Conservation (phyloP, 2,113 vertebrate genomes). For the Notarius quadriscutis region DNA sequence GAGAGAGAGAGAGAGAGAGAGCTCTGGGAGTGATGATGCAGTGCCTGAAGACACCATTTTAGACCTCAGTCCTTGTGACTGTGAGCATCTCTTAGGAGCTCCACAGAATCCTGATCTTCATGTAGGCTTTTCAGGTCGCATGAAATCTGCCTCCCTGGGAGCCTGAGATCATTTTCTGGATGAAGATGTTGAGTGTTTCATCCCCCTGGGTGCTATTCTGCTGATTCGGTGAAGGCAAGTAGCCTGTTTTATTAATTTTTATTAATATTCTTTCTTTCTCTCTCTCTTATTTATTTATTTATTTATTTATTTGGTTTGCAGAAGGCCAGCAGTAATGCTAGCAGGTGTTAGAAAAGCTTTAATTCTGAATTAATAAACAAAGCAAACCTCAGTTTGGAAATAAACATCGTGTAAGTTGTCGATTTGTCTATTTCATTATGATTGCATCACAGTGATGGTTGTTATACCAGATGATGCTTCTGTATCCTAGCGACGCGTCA, state of each 20-base stretch:
- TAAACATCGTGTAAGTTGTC: neutral
- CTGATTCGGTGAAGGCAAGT: neutral
- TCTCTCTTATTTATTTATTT: neutral
- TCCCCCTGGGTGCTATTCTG: neutral
- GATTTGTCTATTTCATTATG: slow-evolving; percentile 33
- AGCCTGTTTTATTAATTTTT: too few relatives aligned
- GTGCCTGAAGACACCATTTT: slow-evolving; percentile 38
- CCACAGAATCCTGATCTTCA: neutral
- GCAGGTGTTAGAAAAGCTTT: neutral
- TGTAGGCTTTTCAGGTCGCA: neutral
- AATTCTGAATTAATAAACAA: neutral
- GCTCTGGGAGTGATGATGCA: neutral
- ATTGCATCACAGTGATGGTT: slow-evolving; percentile 46
- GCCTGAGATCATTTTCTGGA: neutral
- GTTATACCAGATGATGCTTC: slow-evolving; percentile 32
- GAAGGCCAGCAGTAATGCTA: neutral
- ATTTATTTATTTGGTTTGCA: neutral
- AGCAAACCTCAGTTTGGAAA: neutral
- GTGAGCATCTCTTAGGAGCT: neutral
- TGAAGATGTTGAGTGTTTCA: neutral
- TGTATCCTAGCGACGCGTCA: slow-evolving; percentile 49
- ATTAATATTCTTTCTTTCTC: neutral
- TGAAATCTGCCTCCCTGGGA: neutral
- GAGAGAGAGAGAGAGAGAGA: too few relatives aligned
- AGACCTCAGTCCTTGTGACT: neutral